These are phyloP conservation scores for Garrulus glandarius DNA, from an alignment of 2,797 vertebrate species.

Conservation along the genomic window DNA sequence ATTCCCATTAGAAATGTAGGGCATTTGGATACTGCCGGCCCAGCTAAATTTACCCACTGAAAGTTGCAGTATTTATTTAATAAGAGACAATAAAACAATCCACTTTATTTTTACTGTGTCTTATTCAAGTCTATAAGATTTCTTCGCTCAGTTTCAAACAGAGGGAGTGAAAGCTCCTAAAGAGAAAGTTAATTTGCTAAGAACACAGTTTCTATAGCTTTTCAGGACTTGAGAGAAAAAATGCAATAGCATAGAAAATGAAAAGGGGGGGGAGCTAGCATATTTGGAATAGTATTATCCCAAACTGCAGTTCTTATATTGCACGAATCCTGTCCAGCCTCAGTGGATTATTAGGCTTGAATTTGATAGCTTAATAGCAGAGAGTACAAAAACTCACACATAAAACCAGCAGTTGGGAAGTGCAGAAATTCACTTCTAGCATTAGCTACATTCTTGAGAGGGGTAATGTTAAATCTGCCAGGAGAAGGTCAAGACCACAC, in stretches of 20 bases:
- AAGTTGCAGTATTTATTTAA: neutral
- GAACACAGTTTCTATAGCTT: neutral
- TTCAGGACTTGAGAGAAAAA: neutral
- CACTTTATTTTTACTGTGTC: neutral
- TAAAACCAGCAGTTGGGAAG: constrained; percentile 4
- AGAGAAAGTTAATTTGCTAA: neutral
- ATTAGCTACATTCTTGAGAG: constrained; percentile 52
- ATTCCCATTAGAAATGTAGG: neutral
- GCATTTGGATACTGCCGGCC: neutral
- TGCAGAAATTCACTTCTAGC: constrained; percentile 11
- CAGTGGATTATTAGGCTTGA: constrained; percentile 58
- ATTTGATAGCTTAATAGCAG: constrained; percentile 67
- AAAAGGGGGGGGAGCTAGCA: neutral
- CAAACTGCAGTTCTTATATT: constrained; percentile 51
- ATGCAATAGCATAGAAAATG: neutral
- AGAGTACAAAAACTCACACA: constrained; percentile 62
- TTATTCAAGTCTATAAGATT: neutral
- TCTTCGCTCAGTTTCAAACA: neutral
- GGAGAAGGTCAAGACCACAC: constrained; percentile 75
- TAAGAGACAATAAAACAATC: neutral
- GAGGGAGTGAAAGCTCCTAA: neutral
- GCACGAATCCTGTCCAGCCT: neutral
- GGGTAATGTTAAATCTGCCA: constrained; percentile 53
- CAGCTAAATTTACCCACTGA: neutral
- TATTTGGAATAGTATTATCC: constrained; percentile 49